These are phyloP conservation scores for Centruroides vittatus DNA, from an alignment of 1,140 invertebrate species.

Conservation along the genomic window DNA sequence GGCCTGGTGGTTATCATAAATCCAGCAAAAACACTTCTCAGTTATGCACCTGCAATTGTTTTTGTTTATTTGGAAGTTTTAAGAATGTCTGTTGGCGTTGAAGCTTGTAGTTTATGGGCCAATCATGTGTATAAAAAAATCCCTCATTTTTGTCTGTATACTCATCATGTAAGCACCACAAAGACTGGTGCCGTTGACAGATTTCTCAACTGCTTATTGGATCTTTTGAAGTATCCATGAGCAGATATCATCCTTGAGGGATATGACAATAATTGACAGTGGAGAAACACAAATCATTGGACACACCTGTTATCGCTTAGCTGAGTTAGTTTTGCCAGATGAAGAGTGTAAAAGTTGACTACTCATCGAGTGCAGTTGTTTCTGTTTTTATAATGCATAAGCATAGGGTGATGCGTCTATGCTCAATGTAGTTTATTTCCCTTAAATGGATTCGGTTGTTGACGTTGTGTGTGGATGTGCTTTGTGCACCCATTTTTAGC, in stretches of 20 bases:
- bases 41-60: too few species aligned
- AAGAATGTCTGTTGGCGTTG: neutral
- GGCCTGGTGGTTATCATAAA: too few species aligned
- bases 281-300: too few species aligned
- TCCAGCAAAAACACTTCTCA: too few species aligned
- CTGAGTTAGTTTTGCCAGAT: neutral
- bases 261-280: too few species aligned
- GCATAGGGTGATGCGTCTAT: conserved; percentile 16
- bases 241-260: neutral
- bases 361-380: conserved; percentile 8
- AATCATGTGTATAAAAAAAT: conserved; percentile 12
- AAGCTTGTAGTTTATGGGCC: conserved; percentile 13
- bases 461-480: conserved; percentile 17
- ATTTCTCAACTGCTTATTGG: neutral
- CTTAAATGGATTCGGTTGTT: conserved; percentile 16
- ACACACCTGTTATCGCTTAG: too few species aligned
- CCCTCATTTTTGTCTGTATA: too few species aligned
- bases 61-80: too few species aligned
- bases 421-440: conserved; percentile 16
- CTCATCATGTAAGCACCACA: too few species aligned
- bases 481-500: conserved; percentile 14
- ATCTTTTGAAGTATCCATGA: conserved; percentile 4
- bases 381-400: conserved; percentile 9
- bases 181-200: too few species aligned
- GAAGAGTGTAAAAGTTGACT: conserved; percentile 11